phyloP scores from a whole-genome alignment of 2,113 vertebrate genomes.

The Prionailurus viverrinus region DNA sequence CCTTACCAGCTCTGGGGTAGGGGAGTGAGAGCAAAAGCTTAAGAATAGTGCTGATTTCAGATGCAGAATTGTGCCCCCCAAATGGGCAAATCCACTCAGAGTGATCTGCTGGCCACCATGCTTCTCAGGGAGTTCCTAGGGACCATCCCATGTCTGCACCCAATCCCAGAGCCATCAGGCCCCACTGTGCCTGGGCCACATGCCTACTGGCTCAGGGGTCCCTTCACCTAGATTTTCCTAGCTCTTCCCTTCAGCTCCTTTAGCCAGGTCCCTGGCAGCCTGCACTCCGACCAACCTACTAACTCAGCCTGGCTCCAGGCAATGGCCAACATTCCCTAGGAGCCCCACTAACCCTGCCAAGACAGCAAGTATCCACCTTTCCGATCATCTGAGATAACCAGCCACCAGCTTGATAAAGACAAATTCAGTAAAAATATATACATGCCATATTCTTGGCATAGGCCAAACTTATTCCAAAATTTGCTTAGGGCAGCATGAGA shows the following conservation, averaged over 20 bases:
- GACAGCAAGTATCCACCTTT: not conserved
- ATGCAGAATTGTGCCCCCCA: not conserved
- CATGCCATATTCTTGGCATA: not conserved
- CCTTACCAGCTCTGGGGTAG: not conserved
- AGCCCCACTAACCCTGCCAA: not conserved
- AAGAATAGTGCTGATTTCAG: not conserved
- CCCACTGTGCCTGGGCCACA: not conserved
- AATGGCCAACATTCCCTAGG: not conserved
- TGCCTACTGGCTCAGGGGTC: not conserved
- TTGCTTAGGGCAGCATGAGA: not conserved
- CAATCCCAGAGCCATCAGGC: not conserved
- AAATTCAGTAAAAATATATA: not conserved
- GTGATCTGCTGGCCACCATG: not conserved
- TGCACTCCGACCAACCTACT: not conserved
- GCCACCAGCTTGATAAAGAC: not conserved
- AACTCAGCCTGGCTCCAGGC: not conserved
- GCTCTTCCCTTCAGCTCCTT: not conserved
- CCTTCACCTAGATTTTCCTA: not conserved
- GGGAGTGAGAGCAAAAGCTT: not conserved
- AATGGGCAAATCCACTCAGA: not conserved
- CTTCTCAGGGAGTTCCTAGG: not conserved
- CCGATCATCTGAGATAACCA: conserved; percentile 5
- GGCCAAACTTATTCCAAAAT: conserved; percentile 8
- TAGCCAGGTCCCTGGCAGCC: too few species aligned
- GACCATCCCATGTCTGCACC: too few species aligned